phyloP scores from a whole-genome alignment of 2,797 vertebrate genomes.

The Synaphobranchus kaupii region DNA sequence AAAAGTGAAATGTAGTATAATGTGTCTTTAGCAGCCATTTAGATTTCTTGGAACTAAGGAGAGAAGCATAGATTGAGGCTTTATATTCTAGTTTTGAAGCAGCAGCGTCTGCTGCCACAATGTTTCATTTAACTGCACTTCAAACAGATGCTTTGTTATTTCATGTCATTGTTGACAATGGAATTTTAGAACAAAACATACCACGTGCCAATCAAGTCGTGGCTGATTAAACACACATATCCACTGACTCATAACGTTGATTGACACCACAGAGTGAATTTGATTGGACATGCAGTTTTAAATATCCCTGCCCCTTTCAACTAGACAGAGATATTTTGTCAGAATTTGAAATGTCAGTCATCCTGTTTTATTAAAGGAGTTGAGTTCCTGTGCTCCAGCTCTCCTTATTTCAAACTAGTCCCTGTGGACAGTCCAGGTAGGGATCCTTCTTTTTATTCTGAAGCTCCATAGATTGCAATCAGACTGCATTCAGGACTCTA shows the following conservation, averaged over 20 bases:
- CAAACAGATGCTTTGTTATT: background rate
- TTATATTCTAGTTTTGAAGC: background rate
- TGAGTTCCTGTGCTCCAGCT: background rate
- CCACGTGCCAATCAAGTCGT: background rate
- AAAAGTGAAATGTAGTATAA: background rate
- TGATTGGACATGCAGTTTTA: background rate
- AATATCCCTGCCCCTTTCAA: background rate
- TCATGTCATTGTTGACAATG: background rate
- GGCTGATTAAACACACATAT: background rate
- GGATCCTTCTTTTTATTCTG: background rate
- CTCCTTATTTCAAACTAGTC: background rate
- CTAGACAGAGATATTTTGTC: background rate
- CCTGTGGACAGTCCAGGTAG: background rate
- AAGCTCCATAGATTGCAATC: constrained; percentile 10
- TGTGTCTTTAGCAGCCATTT: background rate
- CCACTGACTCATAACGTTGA: background rate
- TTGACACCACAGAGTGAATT: background rate
- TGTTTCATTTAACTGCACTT: background rate
- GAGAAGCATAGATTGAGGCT: background rate
- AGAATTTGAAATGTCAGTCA: background rate
- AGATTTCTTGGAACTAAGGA: background rate
- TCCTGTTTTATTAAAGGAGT: background rate
- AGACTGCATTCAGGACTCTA: background rate
- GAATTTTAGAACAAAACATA: background rate
- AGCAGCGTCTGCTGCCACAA: background rate